Evolutionary conservation across 1,140 invertebrate genomes (phyloP), one percentile per base, ranked within the genome.

Genomic region (Drosophila mojavensis): DNA sequence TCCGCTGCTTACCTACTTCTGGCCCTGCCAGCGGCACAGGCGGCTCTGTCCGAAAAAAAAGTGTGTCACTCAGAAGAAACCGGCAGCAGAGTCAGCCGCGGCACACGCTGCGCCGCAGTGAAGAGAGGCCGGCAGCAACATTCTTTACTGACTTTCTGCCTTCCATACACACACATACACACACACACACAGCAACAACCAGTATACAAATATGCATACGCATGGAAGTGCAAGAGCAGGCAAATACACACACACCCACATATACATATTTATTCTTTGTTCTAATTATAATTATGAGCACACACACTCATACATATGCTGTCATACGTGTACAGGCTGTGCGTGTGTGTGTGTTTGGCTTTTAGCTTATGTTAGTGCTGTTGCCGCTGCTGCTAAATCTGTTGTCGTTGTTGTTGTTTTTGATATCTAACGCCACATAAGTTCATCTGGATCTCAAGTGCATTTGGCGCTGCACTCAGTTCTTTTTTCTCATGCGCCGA

Each of bases 361-460:
- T 67, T 65, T 62, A 39, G 48, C 24, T 73, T 20, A 36, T 78
- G 61, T 41, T 63, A 56, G 30, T 62, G 65, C 58, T 50, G 45
- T 13, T 77, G 45, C 36, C 64, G 20, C 26, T 78, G 62, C 41
- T 64, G 20, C 20, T 24, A 24, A 24, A 24, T 24, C 20, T 24
- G 20, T 24, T 24, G 53, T 50, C 13, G 17, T 36, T 56, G 51
- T 30, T 75, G 47, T 36, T 43, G 36, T 43, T 63, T 51, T 39
- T 48, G 30, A 70, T 88, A 86, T 86, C 83, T 77, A 76, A 83
- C 60, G 76, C 43, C 55, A 58, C 80, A 78, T 88, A 89, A 89
- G 84, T 88, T 84, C 84, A 88, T 88, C 83, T 88, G 80, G 80
- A 88, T 84, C 80, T 84, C 83, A 89, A 86, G 83, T 86, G 84